Base-by-base conservation (phyloP, 2,797 vertebrate species). In the Pterois miles region DNA sequence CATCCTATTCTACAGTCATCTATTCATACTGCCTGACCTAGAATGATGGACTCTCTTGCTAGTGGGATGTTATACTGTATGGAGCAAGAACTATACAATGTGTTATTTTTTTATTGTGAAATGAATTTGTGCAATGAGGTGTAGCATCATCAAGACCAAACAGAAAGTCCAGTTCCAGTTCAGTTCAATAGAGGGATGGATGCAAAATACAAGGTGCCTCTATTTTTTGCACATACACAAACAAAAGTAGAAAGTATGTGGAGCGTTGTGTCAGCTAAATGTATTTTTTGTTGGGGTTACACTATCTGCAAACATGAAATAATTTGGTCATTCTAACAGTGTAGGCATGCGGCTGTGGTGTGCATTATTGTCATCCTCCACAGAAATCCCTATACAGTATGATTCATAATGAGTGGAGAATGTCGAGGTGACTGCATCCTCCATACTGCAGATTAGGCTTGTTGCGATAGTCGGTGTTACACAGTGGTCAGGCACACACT, bases 21-120 rank as follows among this genome's bases (percentile, higher is more conserved):
- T 84, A 88, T 91, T 92, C 86, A 87, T 59, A 75, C 72, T 57
- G 78, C 54, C 76, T 87, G 88, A 88, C 88, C 87, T 81, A 84
- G 71, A 92, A 90, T 83, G 70, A 77, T 52, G 11, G 43, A 50
- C 58, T 73, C 59, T 70, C 27, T 33, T 57, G 67, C 67, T 73
- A 53, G 67, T 67, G 53, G 65, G 27, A 67, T 77, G 58, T 54
- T 52, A 23, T 31, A 33, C 33, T 66, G 33, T 46, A 70, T 65
- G 31, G 20, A 68, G 64, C 23, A 48, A 22, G 13, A 63, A 53
- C 65, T 34, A 38, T 34, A 76, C 25, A 58, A 4, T 65, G 40
- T 23, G 14, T 48, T 57, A 16, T 40, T 64, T 74, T 58, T 73
- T 46, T 43, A 54, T 52, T 56, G 54, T 70, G 23, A 71, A 72